Conservation (phyloP, 2,113 vertebrate genomes). For the Synchiropus splendidus region DNA sequence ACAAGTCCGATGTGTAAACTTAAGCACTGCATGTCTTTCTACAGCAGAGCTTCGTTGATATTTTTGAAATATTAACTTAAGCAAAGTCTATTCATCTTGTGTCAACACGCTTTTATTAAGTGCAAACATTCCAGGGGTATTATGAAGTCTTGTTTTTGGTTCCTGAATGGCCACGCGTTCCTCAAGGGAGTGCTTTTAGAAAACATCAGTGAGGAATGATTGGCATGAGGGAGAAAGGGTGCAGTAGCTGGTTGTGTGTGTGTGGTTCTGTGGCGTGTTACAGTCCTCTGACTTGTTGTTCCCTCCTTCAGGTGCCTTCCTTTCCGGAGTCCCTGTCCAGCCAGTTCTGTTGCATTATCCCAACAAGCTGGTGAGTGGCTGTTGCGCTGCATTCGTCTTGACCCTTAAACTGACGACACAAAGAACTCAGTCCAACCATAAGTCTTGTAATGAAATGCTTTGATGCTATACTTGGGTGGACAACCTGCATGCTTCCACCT, state of each 20-base stretch:
- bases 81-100: no score
- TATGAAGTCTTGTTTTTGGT: no score
- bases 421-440: no score
- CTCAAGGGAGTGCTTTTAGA: neutral
- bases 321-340: constrained; percentile 80
- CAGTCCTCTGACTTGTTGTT: neutral
- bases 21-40: no score
- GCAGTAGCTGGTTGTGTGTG: neutral
- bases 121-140: neutral
- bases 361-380: constrained; percentile 72
- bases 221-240: constrained; percentile 10
- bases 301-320: constrained; percentile 72
- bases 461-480: no score
- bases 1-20: no score
- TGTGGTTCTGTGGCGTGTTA: neutral
- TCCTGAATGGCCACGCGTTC: neutral
- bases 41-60: no score
- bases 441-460: no score
- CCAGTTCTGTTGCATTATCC: constrained; percentile 80
- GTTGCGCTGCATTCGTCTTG: no score
- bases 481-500: no score
- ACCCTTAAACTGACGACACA: no score
- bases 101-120: neutral
- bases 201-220: constrained; percentile 1
- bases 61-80: no score